These are phyloP conservation scores for Zaprionus gabonicus DNA, from an alignment of 1,140 invertebrate genomes.

Conservation along the genomic window DNA sequence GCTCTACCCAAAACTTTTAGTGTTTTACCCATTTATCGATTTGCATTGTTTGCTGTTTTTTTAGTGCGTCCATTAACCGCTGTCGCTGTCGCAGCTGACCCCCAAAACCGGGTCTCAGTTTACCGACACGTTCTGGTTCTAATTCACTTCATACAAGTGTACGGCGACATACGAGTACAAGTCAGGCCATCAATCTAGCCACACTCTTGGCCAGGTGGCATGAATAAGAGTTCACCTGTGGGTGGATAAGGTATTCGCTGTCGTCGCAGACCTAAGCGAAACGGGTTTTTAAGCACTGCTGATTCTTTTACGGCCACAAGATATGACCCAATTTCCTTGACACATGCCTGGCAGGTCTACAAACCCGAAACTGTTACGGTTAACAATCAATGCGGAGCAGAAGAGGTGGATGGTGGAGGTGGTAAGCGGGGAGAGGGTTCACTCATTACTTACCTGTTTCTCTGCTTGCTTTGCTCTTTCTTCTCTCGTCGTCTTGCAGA, in stretches of 20 bases:
- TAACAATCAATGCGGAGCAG: constrained; percentile 70
- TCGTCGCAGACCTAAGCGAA: constrained; percentile 15
- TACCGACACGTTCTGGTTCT: constrained; percentile 68
- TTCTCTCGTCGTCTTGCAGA: constrained; percentile 50
- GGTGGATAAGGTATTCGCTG: constrained; percentile 45
- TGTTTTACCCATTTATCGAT: constrained; percentile 29
- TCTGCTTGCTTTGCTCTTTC: constrained; percentile 3
- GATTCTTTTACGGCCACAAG: constrained; percentile 56
- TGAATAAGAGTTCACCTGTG: constrained; percentile 70
- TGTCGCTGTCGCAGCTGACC: constrained; percentile 50
- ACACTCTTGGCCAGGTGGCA: constrained; percentile 50
- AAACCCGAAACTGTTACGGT: constrained; percentile 78
- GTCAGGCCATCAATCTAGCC: constrained; percentile 60
- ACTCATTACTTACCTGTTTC: constrained; percentile 58
- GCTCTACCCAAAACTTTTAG: constrained; percentile 42
- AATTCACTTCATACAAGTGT: constrained; percentile 36
- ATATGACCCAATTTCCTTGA: constrained; percentile 80
- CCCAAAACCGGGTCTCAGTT: constrained; percentile 53
- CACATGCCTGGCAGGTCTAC: constrained; percentile 80
- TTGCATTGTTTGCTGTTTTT: constrained; percentile 57
- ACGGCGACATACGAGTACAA: neutral
- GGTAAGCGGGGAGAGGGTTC: constrained; percentile 2
- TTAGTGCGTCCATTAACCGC: constrained; percentile 71
- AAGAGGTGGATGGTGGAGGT: neutral
- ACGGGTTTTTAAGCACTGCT: constrained; percentile 59